Percentiles rank a stretch among this genome's conserved stretches.
phyloP scores from a whole-genome alignment of 1,140 invertebrate species.

The Microplitis demolitor region DNA sequence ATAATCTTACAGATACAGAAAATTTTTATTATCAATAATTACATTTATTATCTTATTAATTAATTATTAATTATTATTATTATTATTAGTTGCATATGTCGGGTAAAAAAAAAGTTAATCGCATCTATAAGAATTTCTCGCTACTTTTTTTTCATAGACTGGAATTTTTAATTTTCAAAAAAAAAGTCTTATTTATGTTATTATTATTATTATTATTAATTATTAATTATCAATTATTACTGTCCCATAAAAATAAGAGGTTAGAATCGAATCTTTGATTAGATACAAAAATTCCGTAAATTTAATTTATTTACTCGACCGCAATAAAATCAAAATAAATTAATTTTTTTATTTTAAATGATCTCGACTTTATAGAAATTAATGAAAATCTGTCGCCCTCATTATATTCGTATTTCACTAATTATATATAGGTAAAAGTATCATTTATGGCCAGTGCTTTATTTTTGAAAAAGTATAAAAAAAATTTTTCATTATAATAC shows the following conservation, averaged over 20 bases:
- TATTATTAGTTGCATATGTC: not conserved
- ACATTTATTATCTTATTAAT: not conserved
- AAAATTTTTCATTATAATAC: too few relatives aligned
- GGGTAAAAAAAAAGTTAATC: not conserved
- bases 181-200: not conserved
- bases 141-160: not conserved
- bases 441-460: too few relatives aligned
- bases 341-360: not conserved
- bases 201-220: not conserved
- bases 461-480: too few relatives aligned
- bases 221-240: too few relatives aligned
- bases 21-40: not conserved
- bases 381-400: not conserved
- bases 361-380: not conserved
- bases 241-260: too few relatives aligned
- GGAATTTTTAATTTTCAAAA: not conserved
- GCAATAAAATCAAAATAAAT: too few relatives aligned
- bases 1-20: not conserved
- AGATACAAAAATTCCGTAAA: not conserved
- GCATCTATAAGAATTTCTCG: conserved; percentile 6
- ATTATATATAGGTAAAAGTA: too few relatives aligned
- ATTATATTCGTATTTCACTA: not conserved
- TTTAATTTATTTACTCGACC: too few relatives aligned
- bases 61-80: conserved; percentile 3
- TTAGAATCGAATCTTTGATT: too few relatives aligned